phyloP scores from a whole-genome alignment of 30 jellyfish, hydroid and myxozoan genomes.

The Cassiopea andromeda region DNA sequence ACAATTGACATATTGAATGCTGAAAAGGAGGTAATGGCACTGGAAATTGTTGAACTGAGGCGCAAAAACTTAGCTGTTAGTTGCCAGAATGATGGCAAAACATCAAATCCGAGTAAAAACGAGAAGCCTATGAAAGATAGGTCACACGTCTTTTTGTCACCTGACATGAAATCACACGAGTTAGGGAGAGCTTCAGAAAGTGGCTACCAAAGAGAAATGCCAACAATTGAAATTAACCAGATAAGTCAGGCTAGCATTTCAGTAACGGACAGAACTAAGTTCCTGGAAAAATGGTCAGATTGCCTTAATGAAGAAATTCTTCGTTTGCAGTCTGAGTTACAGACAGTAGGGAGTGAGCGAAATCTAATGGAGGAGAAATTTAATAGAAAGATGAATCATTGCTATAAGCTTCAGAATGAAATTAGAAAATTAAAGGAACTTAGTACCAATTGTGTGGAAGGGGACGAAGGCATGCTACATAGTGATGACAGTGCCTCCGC shows the following conservation, averaged over 20 bases:
- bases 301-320: conserved; percentile 23
- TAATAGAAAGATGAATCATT: background rate
- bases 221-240: conserved; percentile 3
- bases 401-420: background rate
- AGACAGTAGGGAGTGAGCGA: conserved; percentile 1
- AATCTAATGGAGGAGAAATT: conserved; percentile 2
- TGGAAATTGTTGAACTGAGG: background rate
- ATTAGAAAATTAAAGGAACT: background rate
- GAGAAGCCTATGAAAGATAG: background rate
- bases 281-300: conserved; percentile 42
- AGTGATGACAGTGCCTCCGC: background rate
- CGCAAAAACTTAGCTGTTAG: background rate
- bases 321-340: conserved; percentile 17
- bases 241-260: conserved; percentile 18
- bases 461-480: background rate
- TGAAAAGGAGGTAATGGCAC: background rate
- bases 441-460: background rate
- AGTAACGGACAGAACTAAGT: conserved; percentile 7
- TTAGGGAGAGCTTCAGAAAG: conserved; percentile 21
- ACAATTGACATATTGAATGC: background rate
- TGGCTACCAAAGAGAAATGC: background rate
- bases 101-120: background rate
- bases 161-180: conserved; percentile 11
- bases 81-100: background rate
- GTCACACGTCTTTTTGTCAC: background rate